A percentile compares a stretch with the other conserved stretches of the same genome.
Conservation (phyloP, 2,888 invertebrate species). For the Podotricha telesiphe region DNA sequence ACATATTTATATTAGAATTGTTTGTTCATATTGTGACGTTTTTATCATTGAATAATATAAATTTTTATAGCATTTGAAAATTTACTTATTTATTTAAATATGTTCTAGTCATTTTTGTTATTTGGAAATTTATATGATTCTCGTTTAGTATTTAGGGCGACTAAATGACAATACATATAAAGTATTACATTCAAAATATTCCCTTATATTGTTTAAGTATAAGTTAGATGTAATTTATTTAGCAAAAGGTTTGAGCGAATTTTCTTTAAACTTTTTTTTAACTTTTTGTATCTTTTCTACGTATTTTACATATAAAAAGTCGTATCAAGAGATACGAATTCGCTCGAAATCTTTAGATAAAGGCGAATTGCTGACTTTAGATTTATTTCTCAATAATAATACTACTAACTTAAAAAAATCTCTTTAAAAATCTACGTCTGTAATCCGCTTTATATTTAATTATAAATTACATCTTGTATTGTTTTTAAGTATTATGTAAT, state of each 20-base stretch:
- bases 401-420: slow-evolving; percentile 48
- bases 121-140: slow-evolving; percentile 69
- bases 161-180: slow-evolving; percentile 83
- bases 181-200: slow-evolving; percentile 73
- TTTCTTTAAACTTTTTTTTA: slow-evolving; percentile 34
- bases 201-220: slow-evolving; percentile 66
- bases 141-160: slow-evolving; percentile 82
- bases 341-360: slow-evolving; percentile 50
- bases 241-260: slow-evolving; percentile 35
- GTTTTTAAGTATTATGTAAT: slow-evolving; percentile 58
- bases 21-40: slow-evolving; percentile 34
- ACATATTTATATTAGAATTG: not conserved
- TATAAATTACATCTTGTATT: slow-evolving; percentile 53
- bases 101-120: slow-evolving; percentile 29
- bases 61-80: slow-evolving; percentile 30
- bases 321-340: slow-evolving; percentile 59
- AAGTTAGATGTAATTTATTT: slow-evolving; percentile 54
- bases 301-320: slow-evolving; percentile 51
- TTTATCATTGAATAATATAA: slow-evolving; percentile 14
- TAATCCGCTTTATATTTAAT: slow-evolving; percentile 34
- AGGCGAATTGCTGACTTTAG: slow-evolving; percentile 47
- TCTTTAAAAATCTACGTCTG: slow-evolving; percentile 47
- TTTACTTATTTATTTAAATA: slow-evolving; percentile 3
- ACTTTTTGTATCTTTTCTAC: slow-evolving; percentile 46
- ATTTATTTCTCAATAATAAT: slow-evolving; percentile 54